These are phyloP conservation scores for Teinopalpus imperialis DNA, from an alignment of 2,888 invertebrate genomes.

Conservation along the genomic window DNA sequence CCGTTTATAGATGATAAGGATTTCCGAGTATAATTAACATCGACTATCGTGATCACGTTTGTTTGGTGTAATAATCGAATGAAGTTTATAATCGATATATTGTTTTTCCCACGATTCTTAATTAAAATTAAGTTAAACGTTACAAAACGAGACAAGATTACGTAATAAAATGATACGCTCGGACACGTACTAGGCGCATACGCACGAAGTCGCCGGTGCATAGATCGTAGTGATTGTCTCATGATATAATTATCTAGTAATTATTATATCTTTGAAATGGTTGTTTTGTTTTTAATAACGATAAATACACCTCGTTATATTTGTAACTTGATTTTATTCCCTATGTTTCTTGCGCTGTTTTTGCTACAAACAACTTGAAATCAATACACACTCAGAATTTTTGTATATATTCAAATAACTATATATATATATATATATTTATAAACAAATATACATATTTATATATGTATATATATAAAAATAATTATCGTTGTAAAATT, in stretches of 20 bases:
- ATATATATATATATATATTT: too few species aligned
- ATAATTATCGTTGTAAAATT: too few species aligned
- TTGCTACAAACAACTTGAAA: too few species aligned
- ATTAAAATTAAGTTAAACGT: background rate
- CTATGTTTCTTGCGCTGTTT: too few species aligned
- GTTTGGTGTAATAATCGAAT: background rate
- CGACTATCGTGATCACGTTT: background rate
- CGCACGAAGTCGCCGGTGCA: slow-evolving; percentile 15
- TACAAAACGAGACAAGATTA: slow-evolving; percentile 3
- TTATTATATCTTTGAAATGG: slow-evolving; percentile 28
- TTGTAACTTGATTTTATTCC: too few species aligned
- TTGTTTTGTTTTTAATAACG: slow-evolving; percentile 46
- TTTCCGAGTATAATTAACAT: too few species aligned
- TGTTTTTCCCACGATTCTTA: background rate
- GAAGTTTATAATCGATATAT: background rate
- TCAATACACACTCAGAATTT: too few species aligned
- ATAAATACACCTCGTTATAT: slow-evolving; percentile 21
- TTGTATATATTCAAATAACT: too few species aligned
- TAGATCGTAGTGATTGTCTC: slow-evolving; percentile 1
- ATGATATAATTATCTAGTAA: slow-evolving; percentile 16
- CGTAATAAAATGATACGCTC: slow-evolving; percentile 6
- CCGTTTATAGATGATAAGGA: too few species aligned
- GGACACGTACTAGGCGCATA: slow-evolving; percentile 13
- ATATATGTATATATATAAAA: too few species aligned
- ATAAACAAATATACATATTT: too few species aligned